These are phyloP conservation scores for Parnassius apollo DNA, from an alignment of 2,888 invertebrate genomes.

Conservation along the genomic window DNA sequence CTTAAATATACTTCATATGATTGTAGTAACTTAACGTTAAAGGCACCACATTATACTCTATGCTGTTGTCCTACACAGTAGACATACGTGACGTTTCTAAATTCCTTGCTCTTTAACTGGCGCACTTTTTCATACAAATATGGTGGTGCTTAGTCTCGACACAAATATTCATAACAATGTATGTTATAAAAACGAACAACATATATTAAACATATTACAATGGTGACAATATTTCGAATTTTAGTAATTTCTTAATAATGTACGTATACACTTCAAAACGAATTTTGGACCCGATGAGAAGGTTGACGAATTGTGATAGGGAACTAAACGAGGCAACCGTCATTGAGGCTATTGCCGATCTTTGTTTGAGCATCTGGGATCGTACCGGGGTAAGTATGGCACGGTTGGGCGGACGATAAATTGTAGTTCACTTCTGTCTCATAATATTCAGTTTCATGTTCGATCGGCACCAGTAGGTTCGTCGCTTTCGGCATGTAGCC, in stretches of 20 bases:
- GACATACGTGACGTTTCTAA: conserved; percentile 79
- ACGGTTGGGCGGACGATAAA: conserved; percentile 67
- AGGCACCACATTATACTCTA: conserved; percentile 64
- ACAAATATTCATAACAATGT: conserved; percentile 19
- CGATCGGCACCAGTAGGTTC: conserved; percentile 76
- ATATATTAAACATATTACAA: conserved; percentile 42
- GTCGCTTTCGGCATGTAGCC: conserved; percentile 71
- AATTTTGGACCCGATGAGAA: conserved; percentile 69
- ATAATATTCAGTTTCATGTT: conserved; percentile 77
- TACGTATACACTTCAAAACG: conserved; percentile 70
- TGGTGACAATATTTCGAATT: conserved; percentile 73
- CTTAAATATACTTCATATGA: conserved; percentile 20
- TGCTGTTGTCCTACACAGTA: conserved; percentile 79
- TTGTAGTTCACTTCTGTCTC: conserved; percentile 78
- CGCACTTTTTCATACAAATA: conserved; percentile 1
- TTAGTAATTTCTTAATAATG: conserved; percentile 60
- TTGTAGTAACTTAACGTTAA: conserved; percentile 35
- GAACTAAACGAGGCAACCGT: conserved; percentile 83
- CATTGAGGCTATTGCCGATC: conserved; percentile 80
- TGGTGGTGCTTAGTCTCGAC: conserved; percentile 9
- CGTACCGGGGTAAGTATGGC: conserved; percentile 77
- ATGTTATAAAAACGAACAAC: conserved; percentile 28
- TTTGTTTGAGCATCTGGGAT: conserved; percentile 69
- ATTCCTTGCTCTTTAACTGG: conserved; percentile 46
- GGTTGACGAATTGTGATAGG: conserved; percentile 20